A percentile compares a stretch with the other conserved stretches of the same genome.
These are phyloP conservation scores for Hemiprocne comata DNA, from an alignment of 2,113 vertebrate species.

Conservation along the genomic window DNA sequence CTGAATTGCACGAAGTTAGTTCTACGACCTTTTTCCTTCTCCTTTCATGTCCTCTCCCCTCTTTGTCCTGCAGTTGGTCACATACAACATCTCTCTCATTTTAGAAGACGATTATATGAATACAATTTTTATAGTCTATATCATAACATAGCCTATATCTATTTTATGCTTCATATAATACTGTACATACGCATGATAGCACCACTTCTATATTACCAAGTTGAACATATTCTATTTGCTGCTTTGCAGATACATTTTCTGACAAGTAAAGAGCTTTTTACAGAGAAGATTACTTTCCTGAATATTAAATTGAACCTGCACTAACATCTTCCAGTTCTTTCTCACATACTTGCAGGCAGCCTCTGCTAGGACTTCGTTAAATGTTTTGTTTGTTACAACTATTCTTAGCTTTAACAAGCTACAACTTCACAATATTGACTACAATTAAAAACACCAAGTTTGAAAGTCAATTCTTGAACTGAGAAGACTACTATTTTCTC, in stretches of 20 bases:
- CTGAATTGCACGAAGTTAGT: neutral
- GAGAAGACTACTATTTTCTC: neutral
- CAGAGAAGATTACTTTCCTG: neutral
- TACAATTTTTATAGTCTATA: neutral
- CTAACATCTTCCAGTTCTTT: neutral
- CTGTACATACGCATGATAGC: neutral
- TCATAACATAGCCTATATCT: neutral
- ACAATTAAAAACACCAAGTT: neutral
- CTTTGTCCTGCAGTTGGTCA: neutral
- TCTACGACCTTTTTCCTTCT: neutral
- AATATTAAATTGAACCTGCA: neutral
- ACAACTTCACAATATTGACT: neutral
- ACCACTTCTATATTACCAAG: neutral
- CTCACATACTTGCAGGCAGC: neutral
- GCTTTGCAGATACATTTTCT: neutral
- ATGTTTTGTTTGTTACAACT: neutral
- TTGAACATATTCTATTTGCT: neutral
- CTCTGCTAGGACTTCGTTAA: neutral
- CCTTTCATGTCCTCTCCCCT: neutral
- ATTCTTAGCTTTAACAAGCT: neutral
- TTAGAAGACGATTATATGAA: neutral
- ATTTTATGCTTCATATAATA: neutral
- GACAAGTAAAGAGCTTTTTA: neutral
- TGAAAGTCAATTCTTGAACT: neutral
- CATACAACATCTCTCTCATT: neutral